These are phyloP conservation scores for Cyclophora punctaria DNA, from an alignment of 2,888 invertebrate species.

Conservation along the genomic window DNA sequence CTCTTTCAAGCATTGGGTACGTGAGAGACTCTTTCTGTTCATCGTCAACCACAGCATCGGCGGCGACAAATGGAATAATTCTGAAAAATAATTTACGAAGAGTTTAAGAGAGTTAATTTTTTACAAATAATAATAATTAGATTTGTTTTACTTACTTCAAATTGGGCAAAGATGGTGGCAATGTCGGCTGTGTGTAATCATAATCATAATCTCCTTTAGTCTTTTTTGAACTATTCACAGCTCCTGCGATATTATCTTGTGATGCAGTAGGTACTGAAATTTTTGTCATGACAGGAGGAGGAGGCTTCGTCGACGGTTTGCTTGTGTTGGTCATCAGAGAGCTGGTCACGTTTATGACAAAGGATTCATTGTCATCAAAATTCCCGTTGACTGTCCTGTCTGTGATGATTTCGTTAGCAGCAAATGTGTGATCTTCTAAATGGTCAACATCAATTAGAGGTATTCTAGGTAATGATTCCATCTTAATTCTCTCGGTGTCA, in stretches of 20 bases:
- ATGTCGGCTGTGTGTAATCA: constrained; percentile 80
- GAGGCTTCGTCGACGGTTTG: constrained; percentile 28
- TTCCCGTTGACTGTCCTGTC: constrained; percentile 42
- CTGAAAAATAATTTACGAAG: constrained; percentile 54
- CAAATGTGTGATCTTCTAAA: constrained; percentile 47
- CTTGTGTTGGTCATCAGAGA: constrained; percentile 63
- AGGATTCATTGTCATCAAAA: constrained; percentile 68
- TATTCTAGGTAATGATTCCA: constrained; percentile 39
- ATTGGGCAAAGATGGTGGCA: constrained; percentile 89
- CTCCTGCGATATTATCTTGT: constrained; percentile 31
- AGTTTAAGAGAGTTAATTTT: neutral
- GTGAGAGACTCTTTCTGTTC: constrained; percentile 51
- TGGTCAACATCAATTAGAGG: constrained; percentile 38
- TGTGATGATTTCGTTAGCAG: constrained; percentile 58
- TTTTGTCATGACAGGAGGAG: constrained; percentile 27
- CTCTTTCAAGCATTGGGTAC: constrained; percentile 47
- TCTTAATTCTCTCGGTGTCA: constrained; percentile 34
- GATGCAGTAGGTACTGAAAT: constrained; percentile 42
- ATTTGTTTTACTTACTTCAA: constrained; percentile 73
- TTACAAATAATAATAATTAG: neutral
- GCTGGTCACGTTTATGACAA: constrained; percentile 75
- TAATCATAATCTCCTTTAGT: constrained; percentile 79
- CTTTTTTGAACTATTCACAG: constrained; percentile 69
- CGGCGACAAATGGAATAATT: constrained; percentile 90
- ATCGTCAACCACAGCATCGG: constrained; percentile 84